Evolutionary conservation across 2,113 vertebrate genomes (phyloP).

Genomic region (Thunnus maccoyii): DNA sequence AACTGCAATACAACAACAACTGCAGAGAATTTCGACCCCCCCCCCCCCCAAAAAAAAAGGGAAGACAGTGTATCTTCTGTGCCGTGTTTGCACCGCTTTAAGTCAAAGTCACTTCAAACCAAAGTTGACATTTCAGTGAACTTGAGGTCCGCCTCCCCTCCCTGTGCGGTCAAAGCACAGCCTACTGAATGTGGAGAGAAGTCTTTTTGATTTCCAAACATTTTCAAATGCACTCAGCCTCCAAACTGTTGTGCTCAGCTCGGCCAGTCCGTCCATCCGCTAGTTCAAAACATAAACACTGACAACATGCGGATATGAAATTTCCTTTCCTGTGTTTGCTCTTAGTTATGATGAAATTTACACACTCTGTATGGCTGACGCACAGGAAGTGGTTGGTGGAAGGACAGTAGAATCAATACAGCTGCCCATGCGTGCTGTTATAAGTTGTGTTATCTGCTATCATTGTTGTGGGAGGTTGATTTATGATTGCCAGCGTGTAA

Average conservation of each 20-base stretch:
- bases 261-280: not conserved
- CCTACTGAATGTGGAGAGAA: slow-evolving; percentile 54
- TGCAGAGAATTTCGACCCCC: slow-evolving; percentile 12
- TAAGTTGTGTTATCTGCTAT: slow-evolving; percentile 77
- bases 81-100: slow-evolving; percentile 50
- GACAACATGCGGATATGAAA: slow-evolving; percentile 80
- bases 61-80: slow-evolving; percentile 56
- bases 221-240: slow-evolving; percentile 46
- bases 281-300: slow-evolving; percentile 72
- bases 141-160: slow-evolving; percentile 65
- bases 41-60: not conserved
- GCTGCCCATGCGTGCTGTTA: slow-evolving; percentile 52
- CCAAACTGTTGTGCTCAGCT: slow-evolving; percentile 44
- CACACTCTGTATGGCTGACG: slow-evolving; percentile 74
- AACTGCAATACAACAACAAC: slow-evolving; percentile 20
- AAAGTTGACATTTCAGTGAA: slow-evolving; percentile 74
- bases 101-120: slow-evolving; percentile 69
- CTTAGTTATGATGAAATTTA: slow-evolving; percentile 75
- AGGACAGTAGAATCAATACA: slow-evolving; percentile 63
- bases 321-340: slow-evolving; percentile 80
- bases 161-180: slow-evolving; percentile 61
- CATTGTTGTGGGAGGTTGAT: slow-evolving; percentile 75
- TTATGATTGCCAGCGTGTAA: slow-evolving; percentile 74
- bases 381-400: slow-evolving; percentile 70
- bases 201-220: slow-evolving; percentile 62